phyloP scores from a whole-genome alignment of 2,113 vertebrate genomes.

The Corythoichthys haematopterus region DNA sequence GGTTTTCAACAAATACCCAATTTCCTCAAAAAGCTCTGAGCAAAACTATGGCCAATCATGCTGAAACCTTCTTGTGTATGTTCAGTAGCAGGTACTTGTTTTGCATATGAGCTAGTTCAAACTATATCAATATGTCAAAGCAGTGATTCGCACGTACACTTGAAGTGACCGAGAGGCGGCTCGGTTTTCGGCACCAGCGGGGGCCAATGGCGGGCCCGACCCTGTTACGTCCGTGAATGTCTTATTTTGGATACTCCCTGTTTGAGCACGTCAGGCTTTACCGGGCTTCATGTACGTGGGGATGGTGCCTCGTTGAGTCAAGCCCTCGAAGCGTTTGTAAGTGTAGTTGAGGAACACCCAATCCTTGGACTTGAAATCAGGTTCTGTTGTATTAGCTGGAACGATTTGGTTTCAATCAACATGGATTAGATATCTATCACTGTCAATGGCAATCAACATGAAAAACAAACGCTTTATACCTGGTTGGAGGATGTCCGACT shows the following conservation, averaged over 20 bases:
- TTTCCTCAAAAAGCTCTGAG: background rate
- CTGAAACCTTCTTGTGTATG: background rate
- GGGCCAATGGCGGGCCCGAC: slow-evolving; percentile 48
- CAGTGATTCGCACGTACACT: slow-evolving; percentile 31
- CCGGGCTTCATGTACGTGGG: slow-evolving; percentile 94
- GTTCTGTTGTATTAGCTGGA: slow-evolving; percentile 85
- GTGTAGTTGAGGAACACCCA: slow-evolving; percentile 99
- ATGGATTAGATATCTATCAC: too few relatives aligned
- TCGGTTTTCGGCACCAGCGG: slow-evolving; percentile 52
- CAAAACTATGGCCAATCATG: background rate
- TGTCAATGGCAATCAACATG: too few relatives aligned
- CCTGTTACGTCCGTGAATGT: slow-evolving; percentile 60
- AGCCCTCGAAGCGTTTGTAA: slow-evolving; percentile 97
- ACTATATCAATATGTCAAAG: slow-evolving; percentile 15
- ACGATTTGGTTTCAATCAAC: too few relatives aligned
- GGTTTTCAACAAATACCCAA: background rate
- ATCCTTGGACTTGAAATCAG: slow-evolving; percentile 98
- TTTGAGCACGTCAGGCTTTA: slow-evolving; percentile 77
- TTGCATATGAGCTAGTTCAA: slow-evolving; percentile 20
- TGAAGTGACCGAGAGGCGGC: slow-evolving; percentile 18
- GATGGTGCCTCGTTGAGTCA: slow-evolving; percentile 94
- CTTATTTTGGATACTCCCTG: slow-evolving; percentile 8
- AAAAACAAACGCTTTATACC: slow-evolving; percentile 65
- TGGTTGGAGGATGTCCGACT: slow-evolving; percentile 96
- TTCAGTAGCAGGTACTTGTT: background rate